Conservation (phyloP, 2,797 vertebrate genomes). For the Luscinia megarhynchos region DNA sequence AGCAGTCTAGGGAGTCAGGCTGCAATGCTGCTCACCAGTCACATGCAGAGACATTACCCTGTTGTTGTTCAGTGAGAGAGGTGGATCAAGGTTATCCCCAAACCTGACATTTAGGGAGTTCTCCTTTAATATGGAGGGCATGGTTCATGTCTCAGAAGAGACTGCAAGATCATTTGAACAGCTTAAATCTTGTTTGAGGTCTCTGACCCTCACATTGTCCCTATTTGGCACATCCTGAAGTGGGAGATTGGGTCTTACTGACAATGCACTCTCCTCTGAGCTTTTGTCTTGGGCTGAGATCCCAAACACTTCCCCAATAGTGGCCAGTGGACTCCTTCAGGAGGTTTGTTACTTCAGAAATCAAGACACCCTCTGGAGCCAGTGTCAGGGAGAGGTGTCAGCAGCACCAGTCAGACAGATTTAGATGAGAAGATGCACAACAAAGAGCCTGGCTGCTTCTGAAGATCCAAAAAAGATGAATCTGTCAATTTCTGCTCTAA, state of each 20-base stretch:
- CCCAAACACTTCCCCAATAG: background rate
- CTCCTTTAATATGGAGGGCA: background rate
- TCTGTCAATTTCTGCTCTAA: constrained; percentile 57
- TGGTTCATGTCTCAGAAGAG: background rate
- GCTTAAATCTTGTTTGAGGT: background rate
- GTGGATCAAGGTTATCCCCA: background rate
- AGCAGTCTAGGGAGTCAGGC: background rate
- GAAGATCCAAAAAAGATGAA: constrained; percentile 27
- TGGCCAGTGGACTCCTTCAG: background rate
- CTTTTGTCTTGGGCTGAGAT: background rate
- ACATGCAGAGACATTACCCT: background rate
- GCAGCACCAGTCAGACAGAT: background rate
- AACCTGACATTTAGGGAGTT: background rate
- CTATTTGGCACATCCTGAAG: accelerated
- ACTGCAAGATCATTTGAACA: background rate
- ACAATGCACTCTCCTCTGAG: background rate
- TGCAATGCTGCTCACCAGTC: background rate
- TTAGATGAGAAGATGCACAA: background rate
- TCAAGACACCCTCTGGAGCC: background rate
- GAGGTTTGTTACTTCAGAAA: background rate
- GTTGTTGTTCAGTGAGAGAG: background rate
- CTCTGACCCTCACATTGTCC: background rate
- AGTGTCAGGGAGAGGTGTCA: background rate
- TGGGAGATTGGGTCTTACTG: background rate
- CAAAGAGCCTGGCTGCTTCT: background rate